phyloP scores from a whole-genome alignment of 2,797 vertebrate species.

The Neomorphus geoffroyi region DNA sequence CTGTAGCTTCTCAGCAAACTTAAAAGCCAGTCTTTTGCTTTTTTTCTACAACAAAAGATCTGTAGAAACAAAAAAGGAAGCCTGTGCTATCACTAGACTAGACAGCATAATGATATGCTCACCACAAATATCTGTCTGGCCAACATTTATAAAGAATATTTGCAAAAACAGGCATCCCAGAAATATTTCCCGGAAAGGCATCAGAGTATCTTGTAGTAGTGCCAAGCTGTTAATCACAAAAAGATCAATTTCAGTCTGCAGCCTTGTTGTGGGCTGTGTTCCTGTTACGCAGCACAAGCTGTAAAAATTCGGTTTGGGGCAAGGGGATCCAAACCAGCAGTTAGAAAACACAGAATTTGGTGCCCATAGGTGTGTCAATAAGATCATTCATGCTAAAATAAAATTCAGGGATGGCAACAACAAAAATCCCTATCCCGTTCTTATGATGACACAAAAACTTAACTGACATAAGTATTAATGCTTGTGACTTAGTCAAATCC shows the following conservation, averaged over 20 bases:
- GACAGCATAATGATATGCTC: not conserved
- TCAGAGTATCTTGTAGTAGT: not conserved
- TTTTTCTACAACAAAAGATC: not conserved
- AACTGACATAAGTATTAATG: not conserved
- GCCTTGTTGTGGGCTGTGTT: not conserved
- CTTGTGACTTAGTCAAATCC: not conserved
- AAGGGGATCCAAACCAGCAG: not conserved
- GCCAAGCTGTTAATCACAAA: not conserved
- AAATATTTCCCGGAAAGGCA: not conserved
- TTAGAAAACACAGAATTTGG: not conserved
- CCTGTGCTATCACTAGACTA: not conserved
- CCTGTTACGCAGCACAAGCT: not conserved
- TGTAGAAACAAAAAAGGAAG: not conserved
- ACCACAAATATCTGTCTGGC: not conserved
- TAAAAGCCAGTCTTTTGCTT: not conserved
- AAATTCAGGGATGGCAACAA: not conserved
- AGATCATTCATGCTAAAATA: not conserved
- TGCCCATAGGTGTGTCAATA: not conserved
- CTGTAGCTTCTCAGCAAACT: not conserved
- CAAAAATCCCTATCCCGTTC: not conserved
- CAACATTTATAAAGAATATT: not conserved
- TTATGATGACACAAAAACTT: not conserved
- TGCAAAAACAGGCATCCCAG: not conserved
- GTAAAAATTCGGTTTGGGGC: not conserved
- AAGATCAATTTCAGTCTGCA: not conserved